Percentiles rank a stretch among this genome's conserved stretches.
phyloP scores from a whole-genome alignment of 2,113 vertebrate species.

The Anhinga rufa region DNA sequence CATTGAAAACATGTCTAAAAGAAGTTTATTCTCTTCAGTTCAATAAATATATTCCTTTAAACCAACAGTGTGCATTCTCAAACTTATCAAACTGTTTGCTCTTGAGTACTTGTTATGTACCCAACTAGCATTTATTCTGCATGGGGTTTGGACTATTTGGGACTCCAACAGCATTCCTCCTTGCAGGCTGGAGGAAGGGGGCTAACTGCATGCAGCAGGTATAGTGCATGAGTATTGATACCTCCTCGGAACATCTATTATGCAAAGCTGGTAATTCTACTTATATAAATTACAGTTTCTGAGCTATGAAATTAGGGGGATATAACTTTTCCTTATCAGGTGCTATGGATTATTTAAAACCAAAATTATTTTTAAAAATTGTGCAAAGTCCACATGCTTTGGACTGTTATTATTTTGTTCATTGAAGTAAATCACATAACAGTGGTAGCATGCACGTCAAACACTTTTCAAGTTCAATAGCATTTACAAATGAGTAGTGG shows the following conservation, averaged over 20 bases:
- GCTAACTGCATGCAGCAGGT: neutral
- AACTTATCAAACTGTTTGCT: neutral
- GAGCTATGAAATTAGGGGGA: neutral
- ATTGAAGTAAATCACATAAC: neutral
- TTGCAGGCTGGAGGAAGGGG: neutral
- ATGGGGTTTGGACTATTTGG: neutral
- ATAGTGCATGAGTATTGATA: neutral
- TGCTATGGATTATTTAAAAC: neutral
- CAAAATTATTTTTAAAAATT: neutral
- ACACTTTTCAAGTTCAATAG: neutral
- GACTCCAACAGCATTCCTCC: neutral
- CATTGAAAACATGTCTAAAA: neutral
- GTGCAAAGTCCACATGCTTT: neutral
- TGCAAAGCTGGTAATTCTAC: neutral
- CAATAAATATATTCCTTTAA: neutral
- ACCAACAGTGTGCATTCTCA: neutral
- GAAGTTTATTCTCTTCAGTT: neutral
- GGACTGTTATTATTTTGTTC: neutral
- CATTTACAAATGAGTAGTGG: neutral
- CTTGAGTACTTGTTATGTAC: neutral
- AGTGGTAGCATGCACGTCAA: neutral
- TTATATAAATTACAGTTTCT: neutral
- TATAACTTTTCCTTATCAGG: neutral
- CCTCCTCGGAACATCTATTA: neutral
- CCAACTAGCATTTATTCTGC: neutral